Conservation (phyloP, 2,113 vertebrate species). For the Cynopterus brachyotis region DNA sequence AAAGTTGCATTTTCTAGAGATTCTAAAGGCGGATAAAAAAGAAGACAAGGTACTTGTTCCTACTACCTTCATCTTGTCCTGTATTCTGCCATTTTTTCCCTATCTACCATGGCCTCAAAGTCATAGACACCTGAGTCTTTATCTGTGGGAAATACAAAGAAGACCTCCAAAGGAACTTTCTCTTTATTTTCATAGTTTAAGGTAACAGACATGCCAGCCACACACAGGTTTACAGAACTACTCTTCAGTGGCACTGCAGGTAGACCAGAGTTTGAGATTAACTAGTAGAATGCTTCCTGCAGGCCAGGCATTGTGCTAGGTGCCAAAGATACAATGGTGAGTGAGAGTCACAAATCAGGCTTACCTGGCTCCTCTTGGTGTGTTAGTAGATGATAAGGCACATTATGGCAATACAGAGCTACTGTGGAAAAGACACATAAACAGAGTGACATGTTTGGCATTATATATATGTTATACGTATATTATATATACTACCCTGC, state of each 20-base stretch:
- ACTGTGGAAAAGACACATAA: background rate
- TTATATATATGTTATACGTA: no score
- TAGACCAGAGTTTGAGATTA: background rate
- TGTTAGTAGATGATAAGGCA: slow-evolving; percentile 58
- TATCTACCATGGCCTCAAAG: slow-evolving; percentile 87
- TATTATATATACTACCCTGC: no score
- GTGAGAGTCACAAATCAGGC: background rate
- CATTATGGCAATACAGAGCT: slow-evolving; percentile 30
- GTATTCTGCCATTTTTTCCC: slow-evolving; percentile 84
- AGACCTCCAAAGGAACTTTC: slow-evolving; percentile 82
- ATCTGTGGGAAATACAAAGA: slow-evolving; percentile 91
- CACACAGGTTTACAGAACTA: slow-evolving; percentile 86
- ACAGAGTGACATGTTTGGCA: background rate
- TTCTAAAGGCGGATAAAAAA: background rate
- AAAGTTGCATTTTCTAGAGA: background rate
- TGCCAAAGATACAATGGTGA: no score
- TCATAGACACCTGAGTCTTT: slow-evolving; percentile 87
- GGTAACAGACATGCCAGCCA: slow-evolving; percentile 86
- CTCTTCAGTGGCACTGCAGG: slow-evolving; percentile 86
- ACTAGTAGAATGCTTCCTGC: background rate
- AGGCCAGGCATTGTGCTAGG: background rate
- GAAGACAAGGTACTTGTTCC: background rate
- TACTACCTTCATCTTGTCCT: slow-evolving; percentile 85
- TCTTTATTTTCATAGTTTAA: slow-evolving; percentile 89
- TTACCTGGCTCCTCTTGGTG: slow-evolving; percentile 57